Percentiles rank a stretch among this genome's conserved stretches.
phyloP scores from a whole-genome alignment of 2,888 invertebrate genomes.

The Helobdella robusta region DNA sequence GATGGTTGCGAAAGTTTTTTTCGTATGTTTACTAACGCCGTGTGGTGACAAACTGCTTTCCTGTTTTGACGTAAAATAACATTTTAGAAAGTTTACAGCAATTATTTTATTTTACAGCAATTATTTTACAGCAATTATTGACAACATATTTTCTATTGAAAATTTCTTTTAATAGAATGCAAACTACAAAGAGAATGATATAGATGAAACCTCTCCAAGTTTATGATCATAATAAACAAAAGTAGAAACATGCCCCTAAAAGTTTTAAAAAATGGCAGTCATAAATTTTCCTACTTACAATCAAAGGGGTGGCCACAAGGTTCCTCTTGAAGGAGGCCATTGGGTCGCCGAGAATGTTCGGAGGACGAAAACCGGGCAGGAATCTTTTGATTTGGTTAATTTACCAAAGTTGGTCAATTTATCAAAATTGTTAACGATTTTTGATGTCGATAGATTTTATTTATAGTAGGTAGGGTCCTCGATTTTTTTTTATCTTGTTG shows the following conservation, averaged over 20 bases:
- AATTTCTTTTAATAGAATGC: neutral
- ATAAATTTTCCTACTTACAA: neutral
- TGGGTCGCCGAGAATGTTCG: constrained; percentile 21
- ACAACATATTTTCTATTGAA: neutral
- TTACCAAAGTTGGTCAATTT: neutral
- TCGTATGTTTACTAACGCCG: constrained; percentile 11
- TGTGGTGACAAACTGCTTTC: constrained; percentile 13
- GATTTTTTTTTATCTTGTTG: neutral
- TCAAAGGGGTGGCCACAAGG: constrained; percentile 11
- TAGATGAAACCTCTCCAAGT: neutral
- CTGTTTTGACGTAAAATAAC: too few relatives aligned
- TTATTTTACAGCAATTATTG: neutral
- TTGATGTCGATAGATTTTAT: neutral
- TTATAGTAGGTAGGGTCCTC: neutral
- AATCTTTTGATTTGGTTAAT: constrained; percentile 15
- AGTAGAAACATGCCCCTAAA: neutral
- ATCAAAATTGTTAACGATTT: neutral
- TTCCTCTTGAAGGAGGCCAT: constrained; percentile 20
- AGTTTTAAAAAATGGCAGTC: neutral
- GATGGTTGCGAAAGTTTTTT: too few relatives aligned
- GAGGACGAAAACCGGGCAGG: constrained; percentile 26
- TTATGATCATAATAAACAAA: neutral
- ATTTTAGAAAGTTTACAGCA: too few relatives aligned
- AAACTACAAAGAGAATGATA: too few relatives aligned
- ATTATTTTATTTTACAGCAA: neutral